Conservation (phyloP, 2,888 invertebrate species). For the Itoplectis maculator region DNA sequence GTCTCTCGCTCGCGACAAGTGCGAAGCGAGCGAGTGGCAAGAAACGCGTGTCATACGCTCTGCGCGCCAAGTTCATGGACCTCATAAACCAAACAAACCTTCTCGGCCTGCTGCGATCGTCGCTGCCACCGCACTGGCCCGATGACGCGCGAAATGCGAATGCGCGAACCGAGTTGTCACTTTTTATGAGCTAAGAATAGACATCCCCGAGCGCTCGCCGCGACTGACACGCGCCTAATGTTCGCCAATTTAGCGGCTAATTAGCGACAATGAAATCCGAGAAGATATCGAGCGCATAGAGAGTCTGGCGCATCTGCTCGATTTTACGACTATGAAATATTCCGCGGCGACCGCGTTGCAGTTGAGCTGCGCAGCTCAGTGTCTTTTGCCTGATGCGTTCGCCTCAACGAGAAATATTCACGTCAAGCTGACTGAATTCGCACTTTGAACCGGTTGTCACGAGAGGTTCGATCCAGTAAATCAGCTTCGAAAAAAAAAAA, state of each 20-base stretch:
- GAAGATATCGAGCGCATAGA: constrained; percentile 7
- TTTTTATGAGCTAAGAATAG: constrained; percentile 72
- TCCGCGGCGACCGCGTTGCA: background rate
- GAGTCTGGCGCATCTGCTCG: constrained; percentile 9
- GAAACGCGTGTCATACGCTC: constrained; percentile 34
- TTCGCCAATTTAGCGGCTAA: constrained; percentile 67
- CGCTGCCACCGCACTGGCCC: background rate
- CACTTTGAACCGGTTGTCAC: background rate
- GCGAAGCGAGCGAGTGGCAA: constrained; percentile 33
- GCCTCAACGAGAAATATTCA: background rate
- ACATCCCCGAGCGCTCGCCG: constrained; percentile 49
- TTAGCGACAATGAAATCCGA: constrained; percentile 70
- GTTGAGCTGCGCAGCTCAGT: background rate
- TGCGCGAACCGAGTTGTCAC: constrained; percentile 26
- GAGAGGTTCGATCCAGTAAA: background rate
- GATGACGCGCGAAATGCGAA: background rate
- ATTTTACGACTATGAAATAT: constrained; percentile 15
- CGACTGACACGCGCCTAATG: constrained; percentile 68
- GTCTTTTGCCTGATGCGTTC: background rate
- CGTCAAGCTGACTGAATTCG: background rate
- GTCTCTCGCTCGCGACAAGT: constrained; percentile 16
- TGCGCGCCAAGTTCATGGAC: constrained; percentile 70
- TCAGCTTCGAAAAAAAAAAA: background rate
- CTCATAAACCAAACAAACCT: constrained; percentile 67
- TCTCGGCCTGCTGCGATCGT: background rate